These are phyloP conservation scores for Synchiropus splendidus DNA, from an alignment of 2,113 vertebrate genomes.

Conservation along the genomic window DNA sequence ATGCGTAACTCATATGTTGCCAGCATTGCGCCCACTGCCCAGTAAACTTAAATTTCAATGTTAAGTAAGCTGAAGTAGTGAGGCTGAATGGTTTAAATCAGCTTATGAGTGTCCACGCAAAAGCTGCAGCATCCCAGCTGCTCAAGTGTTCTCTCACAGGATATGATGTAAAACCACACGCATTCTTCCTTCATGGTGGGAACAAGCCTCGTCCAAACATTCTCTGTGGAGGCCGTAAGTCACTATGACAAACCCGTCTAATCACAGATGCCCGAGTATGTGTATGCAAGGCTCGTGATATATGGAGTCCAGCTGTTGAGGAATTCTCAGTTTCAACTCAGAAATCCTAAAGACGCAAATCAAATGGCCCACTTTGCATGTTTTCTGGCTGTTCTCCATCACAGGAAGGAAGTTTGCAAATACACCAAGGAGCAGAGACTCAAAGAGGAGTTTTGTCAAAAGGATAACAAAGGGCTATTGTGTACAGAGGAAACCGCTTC, in stretches of 20 bases:
- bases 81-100: too few species aligned
- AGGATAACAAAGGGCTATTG: slow-evolving; percentile 16
- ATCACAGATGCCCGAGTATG: not conserved
- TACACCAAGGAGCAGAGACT: slow-evolving; percentile 20
- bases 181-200: slow-evolving; percentile 1
- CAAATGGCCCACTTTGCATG: slow-evolving; percentile 20
- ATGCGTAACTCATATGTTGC: too few species aligned
- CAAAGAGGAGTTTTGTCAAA: too few species aligned
- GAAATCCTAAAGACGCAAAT: slow-evolving; percentile 3
- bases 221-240: not conserved
- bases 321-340: too few species aligned
- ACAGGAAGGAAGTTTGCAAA: slow-evolving; percentile 54
- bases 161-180: not conserved
- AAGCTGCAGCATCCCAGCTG: slow-evolving; percentile 15
- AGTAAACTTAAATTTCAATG: too few species aligned
- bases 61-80: too few species aligned
- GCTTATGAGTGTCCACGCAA: too few species aligned
- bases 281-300: slow-evolving; percentile 8
- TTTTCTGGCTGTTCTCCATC: slow-evolving; percentile 46
- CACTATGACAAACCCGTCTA: slow-evolving; percentile 8
- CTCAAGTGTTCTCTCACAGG: not conserved
- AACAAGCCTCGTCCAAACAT: not conserved
- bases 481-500: slow-evolving; percentile 7
- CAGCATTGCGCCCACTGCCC: too few species aligned
- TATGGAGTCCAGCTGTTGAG: slow-evolving; percentile 33